Evolutionary conservation across 2,113 vertebrate genomes (phyloP).

Genomic region (Actenoides hombroni): DNA sequence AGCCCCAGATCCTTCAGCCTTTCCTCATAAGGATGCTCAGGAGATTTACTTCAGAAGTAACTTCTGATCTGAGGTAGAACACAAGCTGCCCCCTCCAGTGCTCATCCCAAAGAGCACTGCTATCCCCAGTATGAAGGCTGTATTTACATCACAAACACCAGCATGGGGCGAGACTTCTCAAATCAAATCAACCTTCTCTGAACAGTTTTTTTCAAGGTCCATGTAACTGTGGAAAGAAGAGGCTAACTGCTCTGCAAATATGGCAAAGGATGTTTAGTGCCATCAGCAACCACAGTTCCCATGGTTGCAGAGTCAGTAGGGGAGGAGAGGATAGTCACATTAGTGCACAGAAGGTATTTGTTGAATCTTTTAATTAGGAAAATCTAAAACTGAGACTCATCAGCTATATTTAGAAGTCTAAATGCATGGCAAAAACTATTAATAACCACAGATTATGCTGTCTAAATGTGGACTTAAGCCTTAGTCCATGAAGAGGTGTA

Average conservation of each 20-base stretch:
- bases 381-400: background rate
- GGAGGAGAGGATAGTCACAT: background rate
- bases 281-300: background rate
- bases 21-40: too few relatives aligned
- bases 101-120: background rate
- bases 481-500: background rate
- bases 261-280: background rate
- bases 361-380: background rate
- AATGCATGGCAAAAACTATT: background rate
- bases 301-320: background rate
- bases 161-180: background rate
- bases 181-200: background rate
- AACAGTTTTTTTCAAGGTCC: background rate
- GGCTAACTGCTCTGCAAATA: background rate
- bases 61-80: accelerated
- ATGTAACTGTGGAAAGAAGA: background rate
- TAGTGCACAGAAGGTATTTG: background rate
- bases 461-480: background rate
- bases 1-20: too few relatives aligned
- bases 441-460: background rate
- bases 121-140: background rate
- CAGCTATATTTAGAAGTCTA: conserved; percentile 8
- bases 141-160: background rate
- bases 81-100: background rate
- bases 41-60: background rate